Evolutionary conservation across 2,888 invertebrate species (phyloP), one percentile per base, ranked within the genome.

Genomic region (Drosophila aldrichi): DNA sequence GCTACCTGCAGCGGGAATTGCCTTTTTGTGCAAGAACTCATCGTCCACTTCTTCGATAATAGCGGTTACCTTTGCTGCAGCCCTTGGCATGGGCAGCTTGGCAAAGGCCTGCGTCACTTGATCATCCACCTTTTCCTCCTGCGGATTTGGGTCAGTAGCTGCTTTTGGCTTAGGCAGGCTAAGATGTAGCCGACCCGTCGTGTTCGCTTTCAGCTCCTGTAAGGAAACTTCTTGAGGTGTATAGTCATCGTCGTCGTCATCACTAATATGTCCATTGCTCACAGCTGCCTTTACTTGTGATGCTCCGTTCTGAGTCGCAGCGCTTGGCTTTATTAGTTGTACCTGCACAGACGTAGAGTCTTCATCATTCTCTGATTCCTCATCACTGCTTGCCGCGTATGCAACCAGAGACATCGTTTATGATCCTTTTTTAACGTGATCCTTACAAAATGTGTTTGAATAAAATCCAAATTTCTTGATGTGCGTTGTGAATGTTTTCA

Each of bases 11-110:
- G 61, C 41, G 1, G 91, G 88, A 12, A 89, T 90, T 72, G 94
- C 94, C 78, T 95, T 95, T 84, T 95, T 95, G 69, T 94, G 94
- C 16, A 95, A 86, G 80, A 95, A 94, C 75, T 95, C 95, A 90
- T 96, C 95, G 79, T 95, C 95, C 73, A 94, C 95, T 80, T 95
- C 95, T 63, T 88, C 88, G 18, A 90, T 74, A 9, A 72, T 36
- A 1, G 51, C 20, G 14, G 49, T 66, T 0, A 49, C 38, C 12
- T 36, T 3, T 0, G 41, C 12, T 20, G 60, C 12, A 6, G 56
- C 32, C 1, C 70, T 74, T 75, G 93, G 93, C 64, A 85, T 75
- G 29, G 93, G 93, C 20, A 92, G 79, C 51, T 90, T 91, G 48
- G 87, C 77, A 79, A 93, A 91, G 1, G 87, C 82, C 9, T 84